Evolutionary conservation across 2,888 invertebrate genomes (phyloP).

Genomic region (Pseudococcus jackbeardsleyi): DNA sequence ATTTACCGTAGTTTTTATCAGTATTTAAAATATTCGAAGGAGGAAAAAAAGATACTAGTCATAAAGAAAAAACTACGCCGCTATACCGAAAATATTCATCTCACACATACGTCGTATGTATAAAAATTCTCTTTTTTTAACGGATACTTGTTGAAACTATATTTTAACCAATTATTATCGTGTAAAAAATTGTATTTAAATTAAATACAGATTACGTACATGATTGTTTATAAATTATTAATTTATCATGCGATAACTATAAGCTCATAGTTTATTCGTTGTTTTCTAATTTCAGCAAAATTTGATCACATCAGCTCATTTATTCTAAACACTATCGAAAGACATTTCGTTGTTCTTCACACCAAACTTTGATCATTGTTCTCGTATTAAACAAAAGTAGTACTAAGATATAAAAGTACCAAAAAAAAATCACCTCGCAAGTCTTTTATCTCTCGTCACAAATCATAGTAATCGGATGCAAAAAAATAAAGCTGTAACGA

Average conservation of each 20-base stretch:
- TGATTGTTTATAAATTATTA: background rate
- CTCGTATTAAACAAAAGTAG: background rate
- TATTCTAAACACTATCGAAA: background rate
- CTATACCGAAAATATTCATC: background rate
- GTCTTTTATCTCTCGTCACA: background rate
- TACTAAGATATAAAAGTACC: background rate
- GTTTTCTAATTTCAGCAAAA: background rate
- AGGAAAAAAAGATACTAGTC: conserved; percentile 12
- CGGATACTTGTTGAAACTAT: background rate
- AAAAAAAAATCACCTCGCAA: background rate
- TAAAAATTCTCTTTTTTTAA: conserved; percentile 23
- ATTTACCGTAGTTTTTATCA: conserved; percentile 24
- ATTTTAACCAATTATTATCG: background rate
- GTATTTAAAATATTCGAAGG: background rate
- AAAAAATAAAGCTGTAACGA: background rate
- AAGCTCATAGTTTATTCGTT: conserved; percentile 26
- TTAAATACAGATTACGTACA: conserved; percentile 36
- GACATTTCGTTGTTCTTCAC: background rate
- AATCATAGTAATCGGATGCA: conserved; percentile 7
- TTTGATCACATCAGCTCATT: conserved; percentile 25
- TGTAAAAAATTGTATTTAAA: conserved; percentile 52
- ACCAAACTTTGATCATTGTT: background rate
- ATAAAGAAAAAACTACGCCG: background rate
- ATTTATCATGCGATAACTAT: conserved; percentile 33
- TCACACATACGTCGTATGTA: conserved; percentile 1